Evolutionary conservation across 2,113 vertebrate species (phyloP), one percentile per base, ranked within the genome.

Genomic region (Neomonachus schauinslandi): DNA sequence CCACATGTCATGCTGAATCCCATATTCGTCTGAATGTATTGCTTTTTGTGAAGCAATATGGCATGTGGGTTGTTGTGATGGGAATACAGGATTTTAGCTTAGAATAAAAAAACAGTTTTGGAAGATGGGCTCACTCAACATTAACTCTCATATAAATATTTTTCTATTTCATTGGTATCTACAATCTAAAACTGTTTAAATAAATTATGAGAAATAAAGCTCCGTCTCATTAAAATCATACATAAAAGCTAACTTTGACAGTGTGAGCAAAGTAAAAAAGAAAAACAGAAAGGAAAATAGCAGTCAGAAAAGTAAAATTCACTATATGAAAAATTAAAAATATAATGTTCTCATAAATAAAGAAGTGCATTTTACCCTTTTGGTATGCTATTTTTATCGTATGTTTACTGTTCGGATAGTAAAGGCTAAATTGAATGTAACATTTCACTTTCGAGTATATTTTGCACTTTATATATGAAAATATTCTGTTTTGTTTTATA

Each of bases 121-220:
- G 57, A 94, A 95, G 19, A 49, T 24, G 7, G 39, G 6, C 10
- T 95, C 4, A 55, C 7, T 95, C 18, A 91, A 81, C 9, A 84
- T 96, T 42, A 97, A 95, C 2, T n/a, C 83, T 24, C 80, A 5
- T 46, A 36, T 67, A 76, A 82, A 51, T 72, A 24, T 49, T 86
- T 74, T 71, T 94, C 61, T 61, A 49, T 90, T 82, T 53, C 69
- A 39, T 31, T 51, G 61, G 22, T 55, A 82, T 82, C 9, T 72
- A 19, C 7, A 59, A 79, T 77, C 90, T 74, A 86, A 87, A 97
- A 92, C 28, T 11, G 61, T 61, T 97, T 83, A 93, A 79, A 89
- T 87, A 91, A 79, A 83, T 92, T 84, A 81, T 51, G 11, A 83
- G 18, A 84, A 89, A 72, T 42, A 83, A 95, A 82, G 26, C 83